phyloP scores from a whole-genome alignment of 2,113 vertebrate species.

The Malurus cyaneus region DNA sequence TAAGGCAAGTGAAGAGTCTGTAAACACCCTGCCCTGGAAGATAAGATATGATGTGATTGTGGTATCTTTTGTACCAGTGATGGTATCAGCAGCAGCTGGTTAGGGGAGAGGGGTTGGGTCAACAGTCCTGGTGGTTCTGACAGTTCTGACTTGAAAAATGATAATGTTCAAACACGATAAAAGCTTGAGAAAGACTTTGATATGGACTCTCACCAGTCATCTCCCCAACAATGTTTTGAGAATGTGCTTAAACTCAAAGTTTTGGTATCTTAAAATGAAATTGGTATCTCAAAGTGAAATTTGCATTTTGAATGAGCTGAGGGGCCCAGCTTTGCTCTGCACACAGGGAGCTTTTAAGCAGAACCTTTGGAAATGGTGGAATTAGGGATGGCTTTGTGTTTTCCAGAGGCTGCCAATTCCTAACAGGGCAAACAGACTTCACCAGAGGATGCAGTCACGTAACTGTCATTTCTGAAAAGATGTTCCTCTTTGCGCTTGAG shows the following conservation, averaged over 20 bases:
- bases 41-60: constrained; percentile 13
- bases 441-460: neutral
- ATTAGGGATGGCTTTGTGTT: neutral
- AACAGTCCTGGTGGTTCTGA: neutral
- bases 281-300: neutral
- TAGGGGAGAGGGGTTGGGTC: neutral
- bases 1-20: constrained; percentile 6
- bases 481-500: neutral
- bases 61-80: neutral
- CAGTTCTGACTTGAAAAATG: constrained; percentile 3
- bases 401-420: neutral
- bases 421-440: neutral
- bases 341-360: neutral
- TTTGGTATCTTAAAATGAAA: neutral
- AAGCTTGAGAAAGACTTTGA: constrained; percentile 30
- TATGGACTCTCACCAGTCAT: neutral
- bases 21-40: neutral
- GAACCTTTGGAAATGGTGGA: neutral
- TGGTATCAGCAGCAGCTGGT: neutral
- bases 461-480: neutral
- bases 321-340: neutral
- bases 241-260: neutral
- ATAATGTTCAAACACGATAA: constrained; percentile 6
- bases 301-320: neutral
- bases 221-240: neutral